Base-by-base conservation (phyloP, 2,113 vertebrate species). In the Dasyornis broadbenti region DNA sequence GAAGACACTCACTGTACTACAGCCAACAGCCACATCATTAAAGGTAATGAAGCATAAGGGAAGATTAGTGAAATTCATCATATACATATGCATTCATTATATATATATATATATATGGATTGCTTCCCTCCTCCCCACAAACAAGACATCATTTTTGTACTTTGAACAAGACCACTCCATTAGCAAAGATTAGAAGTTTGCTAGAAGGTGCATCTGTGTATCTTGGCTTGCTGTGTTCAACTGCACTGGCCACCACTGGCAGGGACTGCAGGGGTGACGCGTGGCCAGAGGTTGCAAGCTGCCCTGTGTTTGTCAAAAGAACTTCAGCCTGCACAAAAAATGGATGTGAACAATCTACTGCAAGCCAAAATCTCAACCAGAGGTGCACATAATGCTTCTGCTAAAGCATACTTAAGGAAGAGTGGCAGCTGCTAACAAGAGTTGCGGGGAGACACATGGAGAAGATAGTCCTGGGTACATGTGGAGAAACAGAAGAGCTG, bases 61-160 rank as follows among this genome's bases (percentile, higher is more conserved):
- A 89, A 89, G 80, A 90, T 86, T n/a, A 88, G 86, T 56, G 26
- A 78, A 88, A 68, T 81, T 70, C 17, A 93, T 72, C 37, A 49
- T 60, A 78, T 70, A 92, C 57, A 84, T 80, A 91, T 20, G 59
- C 54, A 88, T 65, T 94, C 15, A 8, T 59, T 75, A 20, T 87
- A 63, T 84, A 57, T 50, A 82, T 31, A 56, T 56, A 82, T 60
- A 73, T 79, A 89, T 81, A 86, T 60, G 52, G 76, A 83, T 90
- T 4, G 3, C 82, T 83, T 81, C 79, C 71, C 59, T 94, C 53
- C 42, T 94, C 65, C 60, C 72, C 72, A 75, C 69, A 81, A 86
- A 71, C 28, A 81, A 68, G 53, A 85, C 82, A 33, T 39, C 27
- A 42, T 35, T 82, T 52, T 56, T 50, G 3, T 72, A 31, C 37